Evolutionary conservation across 2,797 vertebrate species (phyloP).

Genomic region (Allobates femoralis): DNA sequence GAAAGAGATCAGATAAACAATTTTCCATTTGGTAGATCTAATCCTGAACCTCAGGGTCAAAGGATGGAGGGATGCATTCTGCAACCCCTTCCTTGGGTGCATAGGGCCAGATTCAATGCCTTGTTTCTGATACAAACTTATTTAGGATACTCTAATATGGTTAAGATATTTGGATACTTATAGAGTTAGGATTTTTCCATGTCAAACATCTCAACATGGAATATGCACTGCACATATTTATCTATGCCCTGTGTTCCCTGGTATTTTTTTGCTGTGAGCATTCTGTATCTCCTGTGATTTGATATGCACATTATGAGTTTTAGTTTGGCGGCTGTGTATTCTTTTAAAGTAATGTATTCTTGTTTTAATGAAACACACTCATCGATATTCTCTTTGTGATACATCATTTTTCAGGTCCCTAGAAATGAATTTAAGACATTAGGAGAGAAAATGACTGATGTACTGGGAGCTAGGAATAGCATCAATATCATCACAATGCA

Average conservation of each 20-base stretch:
- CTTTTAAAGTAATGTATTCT: too few relatives aligned
- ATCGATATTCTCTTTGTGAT: background rate
- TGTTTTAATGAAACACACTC: background rate
- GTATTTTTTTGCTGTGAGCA: background rate
- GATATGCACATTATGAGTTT: background rate
- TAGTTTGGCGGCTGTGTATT: too few relatives aligned
- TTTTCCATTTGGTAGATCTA: too few relatives aligned
- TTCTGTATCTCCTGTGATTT: background rate
- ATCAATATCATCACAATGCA: background rate
- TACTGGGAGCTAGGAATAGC: conserved; percentile 17
- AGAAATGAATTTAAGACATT: background rate
- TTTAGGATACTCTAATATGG: background rate
- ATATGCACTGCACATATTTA: background rate
- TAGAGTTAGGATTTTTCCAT: background rate
- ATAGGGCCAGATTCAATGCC: background rate
- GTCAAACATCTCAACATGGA: background rate
- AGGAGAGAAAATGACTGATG: background rate
- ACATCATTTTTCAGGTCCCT: background rate
- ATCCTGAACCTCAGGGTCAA: too few relatives aligned
- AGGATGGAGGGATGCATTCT: background rate
- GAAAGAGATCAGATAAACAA: background rate
- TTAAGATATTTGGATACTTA: background rate
- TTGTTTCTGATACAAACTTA: background rate
- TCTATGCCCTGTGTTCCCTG: background rate
- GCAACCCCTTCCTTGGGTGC: background rate